phyloP scores from a whole-genome alignment of 2,113 vertebrate genomes.

The Chinchilla lanigera region DNA sequence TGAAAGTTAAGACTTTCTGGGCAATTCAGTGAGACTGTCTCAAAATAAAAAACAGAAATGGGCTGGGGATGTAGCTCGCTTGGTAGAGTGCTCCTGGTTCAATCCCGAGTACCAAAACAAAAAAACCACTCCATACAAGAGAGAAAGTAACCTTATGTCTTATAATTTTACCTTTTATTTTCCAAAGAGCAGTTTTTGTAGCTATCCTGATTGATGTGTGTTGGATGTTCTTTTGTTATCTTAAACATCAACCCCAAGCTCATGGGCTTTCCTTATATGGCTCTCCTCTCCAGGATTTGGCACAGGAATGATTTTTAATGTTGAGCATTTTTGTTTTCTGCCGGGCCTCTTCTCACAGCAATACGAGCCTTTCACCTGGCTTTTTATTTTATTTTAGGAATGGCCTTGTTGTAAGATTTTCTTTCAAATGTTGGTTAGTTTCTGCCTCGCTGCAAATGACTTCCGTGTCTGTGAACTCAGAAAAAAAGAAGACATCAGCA shows the following conservation, averaged over 20 bases:
- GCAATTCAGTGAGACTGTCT: background rate
- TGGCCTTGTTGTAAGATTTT: slow-evolving; percentile 57
- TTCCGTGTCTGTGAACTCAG: slow-evolving; percentile 48
- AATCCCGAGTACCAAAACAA: background rate
- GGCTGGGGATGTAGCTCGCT: background rate
- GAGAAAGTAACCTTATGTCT: background rate
- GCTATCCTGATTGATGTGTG: slow-evolving; percentile 6
- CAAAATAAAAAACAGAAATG: background rate
- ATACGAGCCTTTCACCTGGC: slow-evolving; percentile 64
- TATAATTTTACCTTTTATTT: slow-evolving; percentile 51
- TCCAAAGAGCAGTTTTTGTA: slow-evolving; percentile 54
- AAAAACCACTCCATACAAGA: background rate
- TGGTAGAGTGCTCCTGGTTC: background rate
- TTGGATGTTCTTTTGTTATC: slow-evolving; percentile 73
- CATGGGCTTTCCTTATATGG: slow-evolving; percentile 62
- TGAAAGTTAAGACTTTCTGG: background rate
- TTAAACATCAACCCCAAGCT: slow-evolving; percentile 53
- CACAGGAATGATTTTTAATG: slow-evolving; percentile 50
- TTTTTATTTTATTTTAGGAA: slow-evolving; percentile 76
- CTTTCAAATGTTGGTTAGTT: slow-evolving; percentile 60
- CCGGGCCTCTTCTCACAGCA: slow-evolving; percentile 59
- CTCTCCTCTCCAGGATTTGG: slow-evolving; percentile 48
- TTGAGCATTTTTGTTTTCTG: slow-evolving; percentile 59
- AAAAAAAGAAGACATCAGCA: background rate
- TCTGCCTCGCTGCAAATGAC: slow-evolving; percentile 44